Conservation (phyloP, 2,888 invertebrate genomes). For the Athalia rosae region DNA sequence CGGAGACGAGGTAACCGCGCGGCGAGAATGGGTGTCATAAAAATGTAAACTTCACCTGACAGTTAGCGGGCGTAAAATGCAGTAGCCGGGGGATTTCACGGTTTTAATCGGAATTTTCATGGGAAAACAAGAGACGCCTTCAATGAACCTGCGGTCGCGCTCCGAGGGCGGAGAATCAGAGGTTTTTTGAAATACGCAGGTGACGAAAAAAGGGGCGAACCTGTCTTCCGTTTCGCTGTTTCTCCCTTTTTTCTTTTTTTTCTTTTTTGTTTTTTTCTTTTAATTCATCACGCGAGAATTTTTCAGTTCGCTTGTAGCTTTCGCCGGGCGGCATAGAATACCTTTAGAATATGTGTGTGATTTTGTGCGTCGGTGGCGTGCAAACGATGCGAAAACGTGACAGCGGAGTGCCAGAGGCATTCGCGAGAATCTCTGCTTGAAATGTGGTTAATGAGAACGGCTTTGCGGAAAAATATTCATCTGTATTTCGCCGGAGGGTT, state of each 20-base stretch:
- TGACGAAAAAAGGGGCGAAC: too few species aligned
- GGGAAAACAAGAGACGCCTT: too few species aligned
- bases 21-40: slow-evolving; percentile 47
- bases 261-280: too few species aligned
- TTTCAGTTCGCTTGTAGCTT: too few species aligned
- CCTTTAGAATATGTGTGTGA: neutral
- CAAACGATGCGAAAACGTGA: slow-evolving; percentile 14
- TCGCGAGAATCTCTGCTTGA: slow-evolving; percentile 2
- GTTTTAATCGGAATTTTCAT: too few species aligned
- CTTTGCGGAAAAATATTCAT: slow-evolving; percentile 16
- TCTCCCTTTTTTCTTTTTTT: too few species aligned
- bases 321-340: too few species aligned
- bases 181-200: too few species aligned
- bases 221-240: too few species aligned
- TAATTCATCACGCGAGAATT: too few species aligned
- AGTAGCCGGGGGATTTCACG: neutral
- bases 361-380: neutral
- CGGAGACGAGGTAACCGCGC: slow-evolving; percentile 45
- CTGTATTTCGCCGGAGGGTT: slow-evolving; percentile 21
- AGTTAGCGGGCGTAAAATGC: neutral
- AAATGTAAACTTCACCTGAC: slow-evolving; percentile 44
- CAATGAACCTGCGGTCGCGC: too few species aligned
- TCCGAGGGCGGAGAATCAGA: too few species aligned
- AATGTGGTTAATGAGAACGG: slow-evolving; percentile 15
- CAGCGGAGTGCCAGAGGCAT: slow-evolving; percentile 18